phyloP scores from a whole-genome alignment of 2,888 invertebrate genomes.

The Lasioglossum malachurum region DNA sequence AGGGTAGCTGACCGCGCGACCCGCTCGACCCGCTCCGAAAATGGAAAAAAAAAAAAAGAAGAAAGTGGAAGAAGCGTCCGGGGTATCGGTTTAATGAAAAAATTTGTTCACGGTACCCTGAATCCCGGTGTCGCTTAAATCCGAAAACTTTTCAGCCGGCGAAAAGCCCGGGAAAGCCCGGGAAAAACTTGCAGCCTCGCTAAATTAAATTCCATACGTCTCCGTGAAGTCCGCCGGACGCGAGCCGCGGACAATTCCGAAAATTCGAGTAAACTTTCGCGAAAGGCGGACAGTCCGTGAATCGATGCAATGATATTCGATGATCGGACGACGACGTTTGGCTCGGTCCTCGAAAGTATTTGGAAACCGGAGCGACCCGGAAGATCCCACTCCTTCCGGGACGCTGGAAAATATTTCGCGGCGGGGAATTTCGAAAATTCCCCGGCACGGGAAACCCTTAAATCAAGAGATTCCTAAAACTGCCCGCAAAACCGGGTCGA shows the following conservation, averaged over 20 bases:
- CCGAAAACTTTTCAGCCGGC: constrained; percentile 3
- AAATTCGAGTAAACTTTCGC: not conserved
- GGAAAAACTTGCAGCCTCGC: not conserved
- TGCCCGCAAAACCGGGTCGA: constrained; percentile 38
- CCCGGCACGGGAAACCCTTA: constrained; percentile 24
- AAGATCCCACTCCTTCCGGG: not conserved
- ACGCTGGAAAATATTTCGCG: not conserved
- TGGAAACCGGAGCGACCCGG: not conserved
- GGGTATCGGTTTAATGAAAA: constrained; percentile 13
- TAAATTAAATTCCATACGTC: constrained; percentile 10
- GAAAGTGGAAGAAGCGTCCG: not conserved
- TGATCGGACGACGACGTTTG: not conserved
- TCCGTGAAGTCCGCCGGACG: not conserved
- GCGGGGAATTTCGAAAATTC: constrained; percentile 24
- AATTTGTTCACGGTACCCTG: not conserved
- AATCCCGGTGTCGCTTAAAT: not conserved
- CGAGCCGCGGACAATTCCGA: not conserved
- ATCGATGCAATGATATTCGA: not conserved
- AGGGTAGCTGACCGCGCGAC: not conserved
- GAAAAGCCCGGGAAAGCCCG: not conserved
- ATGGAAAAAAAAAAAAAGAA: not conserved
- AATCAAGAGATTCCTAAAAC: constrained; percentile 48
- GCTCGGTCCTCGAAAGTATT: not conserved
- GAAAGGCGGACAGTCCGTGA: not conserved
- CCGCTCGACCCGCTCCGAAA: not conserved